Evolutionary conservation across 2,888 invertebrate genomes (phyloP), one percentile per base, ranked within the genome.

Genomic region (Rutpela maculata): DNA sequence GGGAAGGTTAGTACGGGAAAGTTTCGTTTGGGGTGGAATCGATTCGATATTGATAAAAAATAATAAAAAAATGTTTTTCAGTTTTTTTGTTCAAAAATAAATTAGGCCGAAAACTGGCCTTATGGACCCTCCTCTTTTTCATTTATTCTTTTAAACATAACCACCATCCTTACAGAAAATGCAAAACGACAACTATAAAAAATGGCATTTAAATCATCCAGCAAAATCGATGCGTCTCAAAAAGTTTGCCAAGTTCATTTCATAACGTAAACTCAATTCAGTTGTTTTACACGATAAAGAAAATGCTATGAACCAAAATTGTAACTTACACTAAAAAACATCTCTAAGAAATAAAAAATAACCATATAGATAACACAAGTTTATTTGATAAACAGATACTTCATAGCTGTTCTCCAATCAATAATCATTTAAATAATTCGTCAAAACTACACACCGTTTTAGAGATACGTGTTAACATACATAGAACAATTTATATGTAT

Each of bases 361-460:
- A n/a, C 15, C n/a, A 15, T 50, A 17, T 50, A 2, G 50, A 50
- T 50, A 50, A 50, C 50, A 50, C 50, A 50, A 50, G 50, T 50
- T 50, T 50, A 50, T 50, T 50, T n/a, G 12, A 50, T 50, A 50
- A 50, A 50, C 50, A 50, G 50, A 50, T 50, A 50, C 15, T n/a
- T 50, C 50, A 50, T 50, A 50, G 50, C 50, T n/a, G n/a, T n/a
- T 50, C 50, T n/a, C n/a, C n/a, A 50, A n/a, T 50, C n/a, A 50
- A 17, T 50, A 50, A 43, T 12, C 1, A 43, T 12, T 43, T 43
- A 43, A 12, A 43, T 12, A 43, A 43, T 12, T 43, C 15, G 15
- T 12, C 15, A 2, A 11, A 43, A 43, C 11, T 12, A 12, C 15
- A 43, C 12, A 15, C 4, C 43, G 3, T 15, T 11, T 12, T 43